Conservation (phyloP, 1,140 invertebrate genomes). For the Drosophila takahashii region DNA sequence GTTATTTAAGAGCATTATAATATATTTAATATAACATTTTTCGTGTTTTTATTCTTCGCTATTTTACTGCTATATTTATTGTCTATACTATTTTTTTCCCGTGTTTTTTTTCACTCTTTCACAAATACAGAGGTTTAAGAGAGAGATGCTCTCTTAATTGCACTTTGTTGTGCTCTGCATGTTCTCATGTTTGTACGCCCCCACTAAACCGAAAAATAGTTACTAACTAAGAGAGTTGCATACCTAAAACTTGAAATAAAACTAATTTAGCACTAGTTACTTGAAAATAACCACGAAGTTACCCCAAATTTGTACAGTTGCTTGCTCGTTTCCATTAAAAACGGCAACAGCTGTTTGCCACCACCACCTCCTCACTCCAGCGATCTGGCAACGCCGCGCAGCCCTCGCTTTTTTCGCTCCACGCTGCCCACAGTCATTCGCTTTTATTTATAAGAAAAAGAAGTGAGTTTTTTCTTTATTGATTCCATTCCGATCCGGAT, state of each 20-base stretch:
- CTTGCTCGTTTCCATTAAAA: conserved; percentile 6
- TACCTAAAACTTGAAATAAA: not conserved
- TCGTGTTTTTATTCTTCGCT: too few species aligned
- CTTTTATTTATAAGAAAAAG: conserved; percentile 71
- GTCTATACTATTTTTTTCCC: not conserved
- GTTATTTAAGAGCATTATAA: too few species aligned
- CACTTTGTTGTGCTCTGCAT: not conserved
- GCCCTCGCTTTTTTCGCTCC: conserved; percentile 57
- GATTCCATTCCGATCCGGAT: conserved; percentile 4
- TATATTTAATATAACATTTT: too few species aligned
- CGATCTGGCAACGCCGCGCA: conserved; percentile 59
- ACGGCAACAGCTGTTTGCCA: conserved; percentile 27
- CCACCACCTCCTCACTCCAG: not conserved
- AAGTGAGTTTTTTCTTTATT: conserved; percentile 38
- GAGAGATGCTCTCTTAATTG: too few species aligned
- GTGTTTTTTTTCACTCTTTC: not conserved
- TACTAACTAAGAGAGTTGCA: not conserved
- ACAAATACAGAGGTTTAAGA: not conserved
- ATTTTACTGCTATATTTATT: not conserved
- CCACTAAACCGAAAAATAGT: not conserved
- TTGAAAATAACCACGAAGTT: not conserved
- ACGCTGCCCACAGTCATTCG: conserved; percentile 47
- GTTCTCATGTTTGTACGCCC: not conserved
- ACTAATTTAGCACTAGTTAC: not conserved
- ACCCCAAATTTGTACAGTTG: not conserved